These are phyloP conservation scores for Dichetophora obliterata DNA, from an alignment of 2,888 invertebrate genomes.

Conservation along the genomic window DNA sequence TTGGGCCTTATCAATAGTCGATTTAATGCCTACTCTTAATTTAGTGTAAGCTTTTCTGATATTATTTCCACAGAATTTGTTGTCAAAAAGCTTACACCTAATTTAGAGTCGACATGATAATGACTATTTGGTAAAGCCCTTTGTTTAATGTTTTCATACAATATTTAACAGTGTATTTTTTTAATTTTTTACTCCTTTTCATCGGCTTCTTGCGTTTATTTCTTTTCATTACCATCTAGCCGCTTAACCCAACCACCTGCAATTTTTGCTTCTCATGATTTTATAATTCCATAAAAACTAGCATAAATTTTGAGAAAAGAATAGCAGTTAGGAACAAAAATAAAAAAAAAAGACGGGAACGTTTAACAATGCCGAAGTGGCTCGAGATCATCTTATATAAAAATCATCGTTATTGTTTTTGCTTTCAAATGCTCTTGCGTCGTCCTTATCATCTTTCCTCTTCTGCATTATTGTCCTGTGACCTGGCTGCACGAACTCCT, in stretches of 20 bases:
- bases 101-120: too few species aligned
- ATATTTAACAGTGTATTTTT: too few species aligned
- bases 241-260: neutral
- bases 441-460: neutral
- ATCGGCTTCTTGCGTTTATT: too few species aligned
- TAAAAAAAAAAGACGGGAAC: neutral
- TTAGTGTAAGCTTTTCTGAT: too few species aligned
- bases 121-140: too few species aligned
- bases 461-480: neutral
- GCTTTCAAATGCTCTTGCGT: constrained; percentile 1
- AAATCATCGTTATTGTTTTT: constrained; percentile 13
- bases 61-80: too few species aligned
- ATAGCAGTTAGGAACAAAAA: too few species aligned
- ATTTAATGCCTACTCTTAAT: too few species aligned
- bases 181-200: too few species aligned
- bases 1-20: too few species aligned
- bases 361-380: neutral
- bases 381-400: neutral
- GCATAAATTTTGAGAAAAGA: neutral
- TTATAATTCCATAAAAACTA: neutral
- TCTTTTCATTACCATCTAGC: neutral
- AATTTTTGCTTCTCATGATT: neutral
- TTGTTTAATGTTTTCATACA: too few species aligned
- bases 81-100: too few species aligned
- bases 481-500: neutral